Evolutionary conservation across 2,888 invertebrate species (phyloP).

Genomic region (Harmothoe impar): DNA sequence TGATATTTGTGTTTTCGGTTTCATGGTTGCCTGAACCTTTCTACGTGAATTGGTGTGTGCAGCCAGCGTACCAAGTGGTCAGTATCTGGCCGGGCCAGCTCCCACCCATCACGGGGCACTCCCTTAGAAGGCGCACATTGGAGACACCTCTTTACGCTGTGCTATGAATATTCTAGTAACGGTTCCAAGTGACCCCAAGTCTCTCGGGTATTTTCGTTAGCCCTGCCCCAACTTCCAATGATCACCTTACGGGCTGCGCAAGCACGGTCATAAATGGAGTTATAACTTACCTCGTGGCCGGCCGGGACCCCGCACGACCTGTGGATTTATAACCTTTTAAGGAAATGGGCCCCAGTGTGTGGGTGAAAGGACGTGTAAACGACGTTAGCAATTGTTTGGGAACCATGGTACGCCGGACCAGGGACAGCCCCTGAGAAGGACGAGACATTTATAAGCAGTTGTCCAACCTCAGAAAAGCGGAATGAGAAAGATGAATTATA

Average conservation of each 20-base stretch:
- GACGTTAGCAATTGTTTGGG: no score
- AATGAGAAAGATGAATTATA: no score
- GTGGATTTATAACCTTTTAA: no score
- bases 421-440: no score
- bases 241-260: background rate
- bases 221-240: background rate
- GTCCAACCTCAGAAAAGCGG: no score
- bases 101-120: background rate
- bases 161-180: slow-evolving; percentile 26
- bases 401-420: no score
- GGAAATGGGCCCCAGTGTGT: no score
- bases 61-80: background rate
- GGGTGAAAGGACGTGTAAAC: no score
- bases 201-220: background rate
- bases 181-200: background rate
- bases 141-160: slow-evolving; percentile 17
- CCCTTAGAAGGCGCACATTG: background rate
- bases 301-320: no score
- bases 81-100: background rate
- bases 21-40: no score
- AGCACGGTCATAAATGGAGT: background rate
- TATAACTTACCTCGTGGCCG: background rate
- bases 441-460: no score
- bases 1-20: no score
- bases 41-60: background rate